Evolutionary conservation across 2,888 invertebrate genomes (phyloP).

Genomic region (Poecilobothrus nobilitatus): DNA sequence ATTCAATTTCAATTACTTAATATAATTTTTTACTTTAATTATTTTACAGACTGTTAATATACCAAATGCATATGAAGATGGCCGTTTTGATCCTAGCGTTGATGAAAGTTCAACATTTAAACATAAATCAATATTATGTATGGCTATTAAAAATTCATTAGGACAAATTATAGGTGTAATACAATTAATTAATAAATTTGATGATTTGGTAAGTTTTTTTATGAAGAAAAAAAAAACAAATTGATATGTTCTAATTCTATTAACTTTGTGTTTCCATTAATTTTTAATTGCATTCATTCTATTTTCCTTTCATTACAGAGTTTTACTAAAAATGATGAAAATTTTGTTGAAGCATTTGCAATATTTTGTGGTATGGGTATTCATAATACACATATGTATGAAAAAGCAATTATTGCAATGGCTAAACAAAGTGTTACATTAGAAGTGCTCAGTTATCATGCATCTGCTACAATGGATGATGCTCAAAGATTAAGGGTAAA

Average conservation of each 20-base stretch:
- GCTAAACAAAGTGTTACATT: constrained; percentile 93
- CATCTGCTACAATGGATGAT: constrained; percentile 83
- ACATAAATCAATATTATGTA: constrained; percentile 85
- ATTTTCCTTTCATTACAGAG: constrained; percentile 45
- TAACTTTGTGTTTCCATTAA: neutral
- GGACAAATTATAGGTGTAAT: constrained; percentile 90
- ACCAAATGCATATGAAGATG: constrained; percentile 79
- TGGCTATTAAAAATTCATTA: constrained; percentile 91
- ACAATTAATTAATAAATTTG: constrained; percentile 86
- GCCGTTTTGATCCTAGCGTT: constrained; percentile 77
- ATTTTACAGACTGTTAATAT: constrained; percentile 76
- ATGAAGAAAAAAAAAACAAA: too few relatives aligned
- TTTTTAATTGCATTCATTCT: too few relatives aligned
- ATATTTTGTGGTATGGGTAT: constrained; percentile 98
- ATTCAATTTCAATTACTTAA: neutral
- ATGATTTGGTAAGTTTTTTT: constrained; percentile 58
- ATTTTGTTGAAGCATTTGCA: constrained; percentile 93
- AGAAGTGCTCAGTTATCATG: constrained; percentile 89
- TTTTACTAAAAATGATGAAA: constrained; percentile 92
- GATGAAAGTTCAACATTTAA: constrained; percentile 75
- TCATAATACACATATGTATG: constrained; percentile 95
- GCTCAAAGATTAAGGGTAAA: constrained; percentile 76
- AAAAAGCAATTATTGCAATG: constrained; percentile 90
- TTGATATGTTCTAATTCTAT: neutral
- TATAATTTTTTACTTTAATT: neutral